A percentile compares a stretch with the other conserved stretches of the same genome.
These are phyloP conservation scores for Platichthys flesus DNA, from an alignment of 2,113 vertebrate species.

Conservation along the genomic window DNA sequence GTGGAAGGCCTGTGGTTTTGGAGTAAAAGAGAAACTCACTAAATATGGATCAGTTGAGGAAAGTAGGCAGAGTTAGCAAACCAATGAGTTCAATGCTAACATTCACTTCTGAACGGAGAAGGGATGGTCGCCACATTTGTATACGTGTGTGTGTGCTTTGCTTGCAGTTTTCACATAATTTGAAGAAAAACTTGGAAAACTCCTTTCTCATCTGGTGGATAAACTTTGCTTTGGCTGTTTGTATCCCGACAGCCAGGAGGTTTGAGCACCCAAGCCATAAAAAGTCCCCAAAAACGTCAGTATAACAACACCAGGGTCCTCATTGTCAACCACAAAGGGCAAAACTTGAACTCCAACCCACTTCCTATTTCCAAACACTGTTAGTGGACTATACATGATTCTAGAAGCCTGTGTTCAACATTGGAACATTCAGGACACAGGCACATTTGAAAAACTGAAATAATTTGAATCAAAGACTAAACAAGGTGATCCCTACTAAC, in stretches of 20 bases:
- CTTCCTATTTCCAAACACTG: background rate
- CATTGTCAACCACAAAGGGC: background rate
- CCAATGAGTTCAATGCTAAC: conserved; percentile 39
- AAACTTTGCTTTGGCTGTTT: conserved; percentile 30
- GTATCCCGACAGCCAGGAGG: background rate
- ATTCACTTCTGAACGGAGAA: conserved; percentile 10
- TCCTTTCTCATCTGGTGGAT: conserved; percentile 1
- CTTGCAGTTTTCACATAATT: conserved; percentile 6
- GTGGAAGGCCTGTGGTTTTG: conserved; percentile 40
- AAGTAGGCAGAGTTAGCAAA: conserved; percentile 17
- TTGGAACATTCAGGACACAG: no score
- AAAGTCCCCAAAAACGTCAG: background rate
- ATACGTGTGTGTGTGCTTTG: background rate
- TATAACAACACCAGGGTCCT: background rate
- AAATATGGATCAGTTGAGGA: conserved; percentile 50
- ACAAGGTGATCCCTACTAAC: no score
- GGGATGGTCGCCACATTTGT: conserved; percentile 22
- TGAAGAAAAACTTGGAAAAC: background rate
- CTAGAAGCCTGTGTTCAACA: no score
- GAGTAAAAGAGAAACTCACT: conserved; percentile 39
- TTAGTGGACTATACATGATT: no score
- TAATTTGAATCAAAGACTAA: no score
- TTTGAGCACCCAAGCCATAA: background rate
- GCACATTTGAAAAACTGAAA: no score
- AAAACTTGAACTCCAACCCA: background rate